Conservation (phyloP, 1,140 invertebrate genomes). For the Caerostris extrusa region DNA sequence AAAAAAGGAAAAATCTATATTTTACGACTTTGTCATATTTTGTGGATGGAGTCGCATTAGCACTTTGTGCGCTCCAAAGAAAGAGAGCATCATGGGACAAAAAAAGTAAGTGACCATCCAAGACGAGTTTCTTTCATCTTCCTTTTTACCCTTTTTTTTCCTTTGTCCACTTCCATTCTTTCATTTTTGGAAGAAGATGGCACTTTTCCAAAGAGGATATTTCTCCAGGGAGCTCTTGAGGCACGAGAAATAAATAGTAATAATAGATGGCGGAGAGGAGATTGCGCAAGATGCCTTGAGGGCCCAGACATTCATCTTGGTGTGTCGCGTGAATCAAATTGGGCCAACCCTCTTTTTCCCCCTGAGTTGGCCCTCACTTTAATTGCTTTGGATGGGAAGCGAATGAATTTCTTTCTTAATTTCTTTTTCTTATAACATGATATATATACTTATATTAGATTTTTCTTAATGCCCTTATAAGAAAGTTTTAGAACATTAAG, state of each 20-base stretch:
- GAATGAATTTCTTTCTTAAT: background rate
- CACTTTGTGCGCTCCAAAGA: background rate
- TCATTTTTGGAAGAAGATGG: slow-evolving; percentile 23
- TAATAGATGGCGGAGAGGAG: background rate
- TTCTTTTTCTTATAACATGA: background rate
- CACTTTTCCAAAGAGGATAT: slow-evolving; percentile 11
- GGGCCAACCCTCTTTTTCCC: background rate
- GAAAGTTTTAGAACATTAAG: too few relatives aligned
- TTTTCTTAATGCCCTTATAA: too few relatives aligned
- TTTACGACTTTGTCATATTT: too few relatives aligned
- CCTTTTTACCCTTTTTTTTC: background rate
- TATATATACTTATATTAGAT: too few relatives aligned
- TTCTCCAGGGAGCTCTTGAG: slow-evolving; percentile 21
- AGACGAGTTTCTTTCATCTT: background rate
- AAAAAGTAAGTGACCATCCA: background rate
- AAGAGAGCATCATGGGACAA: background rate
- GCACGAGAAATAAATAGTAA: slow-evolving; percentile 12
- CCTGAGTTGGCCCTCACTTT: background rate
- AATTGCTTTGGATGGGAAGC: background rate
- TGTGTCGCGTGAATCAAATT: background rate
- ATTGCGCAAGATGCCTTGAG: background rate
- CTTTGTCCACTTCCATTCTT: background rate
- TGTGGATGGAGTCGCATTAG: background rate
- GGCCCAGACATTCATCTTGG: background rate
- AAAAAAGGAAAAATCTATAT: background rate